Evolutionary conservation across 92 coral and sea anemone genomes (phyloP).

Genomic region (Epizoanthus stellaris): DNA sequence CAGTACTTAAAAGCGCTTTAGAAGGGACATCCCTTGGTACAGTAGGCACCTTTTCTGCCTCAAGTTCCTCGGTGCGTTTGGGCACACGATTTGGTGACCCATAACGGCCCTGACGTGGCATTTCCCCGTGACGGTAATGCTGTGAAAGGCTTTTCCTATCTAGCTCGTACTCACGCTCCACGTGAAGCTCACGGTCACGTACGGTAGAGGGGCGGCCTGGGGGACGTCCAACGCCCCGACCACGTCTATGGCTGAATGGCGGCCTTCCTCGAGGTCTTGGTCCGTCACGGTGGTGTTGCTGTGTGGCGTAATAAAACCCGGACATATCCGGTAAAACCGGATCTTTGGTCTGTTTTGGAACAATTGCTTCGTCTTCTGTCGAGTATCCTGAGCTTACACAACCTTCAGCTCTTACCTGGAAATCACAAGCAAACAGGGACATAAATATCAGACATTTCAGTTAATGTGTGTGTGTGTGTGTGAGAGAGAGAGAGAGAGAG

Average conservation of each 20-base stretch:
- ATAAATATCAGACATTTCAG: not conserved
- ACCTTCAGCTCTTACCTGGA: slow-evolving; percentile 77
- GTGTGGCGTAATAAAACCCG: slow-evolving; percentile 81
- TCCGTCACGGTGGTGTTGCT: slow-evolving; percentile 85
- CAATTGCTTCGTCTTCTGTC: slow-evolving; percentile 71
- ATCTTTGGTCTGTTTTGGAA: slow-evolving; percentile 54
- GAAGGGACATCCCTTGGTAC: slow-evolving; percentile 34
- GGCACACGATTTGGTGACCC: slow-evolving; percentile 56
- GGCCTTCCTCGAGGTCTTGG: slow-evolving; percentile 84
- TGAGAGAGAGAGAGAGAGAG: not conserved
- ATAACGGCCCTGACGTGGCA: slow-evolving; percentile 73
- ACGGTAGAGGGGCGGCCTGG: slow-evolving; percentile 65
- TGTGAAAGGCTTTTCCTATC: slow-evolving; percentile 51
- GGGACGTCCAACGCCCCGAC: slow-evolving; percentile 69
- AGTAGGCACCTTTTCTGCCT: slow-evolving; percentile 46
- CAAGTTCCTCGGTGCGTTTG: slow-evolving; percentile 44
- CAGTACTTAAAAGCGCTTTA: slow-evolving; percentile 41
- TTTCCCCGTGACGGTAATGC: slow-evolving; percentile 57
- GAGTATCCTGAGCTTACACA: slow-evolving; percentile 77
- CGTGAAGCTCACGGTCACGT: slow-evolving; percentile 72
- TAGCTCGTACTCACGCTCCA: slow-evolving; percentile 57
- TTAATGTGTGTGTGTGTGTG: not conserved
- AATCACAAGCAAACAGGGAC: slow-evolving; percentile 23
- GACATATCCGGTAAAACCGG: slow-evolving; percentile 74
- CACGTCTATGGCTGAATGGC: slow-evolving; percentile 78